Evolutionary conservation across 2,888 invertebrate species (phyloP).

Genomic region (Flabesymbios commensalis): DNA sequence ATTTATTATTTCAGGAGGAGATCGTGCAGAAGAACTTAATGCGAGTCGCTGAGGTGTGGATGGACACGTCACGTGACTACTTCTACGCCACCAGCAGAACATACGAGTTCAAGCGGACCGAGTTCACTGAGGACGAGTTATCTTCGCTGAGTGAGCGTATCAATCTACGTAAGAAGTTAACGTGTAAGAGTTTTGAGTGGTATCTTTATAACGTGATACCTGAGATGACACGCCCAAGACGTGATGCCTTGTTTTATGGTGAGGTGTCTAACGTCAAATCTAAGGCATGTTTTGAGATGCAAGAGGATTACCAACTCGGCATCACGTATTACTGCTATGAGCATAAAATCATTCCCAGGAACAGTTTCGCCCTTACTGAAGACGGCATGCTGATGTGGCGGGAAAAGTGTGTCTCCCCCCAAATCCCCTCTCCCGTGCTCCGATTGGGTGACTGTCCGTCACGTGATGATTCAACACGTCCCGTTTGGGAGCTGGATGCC

Average conservation of each 20-base stretch:
- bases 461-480: slow-evolving; percentile 21
- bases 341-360: slow-evolving; percentile 39
- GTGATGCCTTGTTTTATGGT: slow-evolving; percentile 34
- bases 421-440: slow-evolving; percentile 23
- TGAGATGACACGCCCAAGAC: slow-evolving; percentile 65
- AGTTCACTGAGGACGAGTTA: slow-evolving; percentile 25
- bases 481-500: slow-evolving; percentile 27
- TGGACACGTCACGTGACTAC: slow-evolving; percentile 36
- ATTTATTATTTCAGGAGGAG: too few relatives aligned
- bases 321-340: slow-evolving; percentile 38
- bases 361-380: slow-evolving; percentile 30
- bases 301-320: slow-evolving; percentile 31
- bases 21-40: slow-evolving; percentile 40
- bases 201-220: slow-evolving; percentile 29
- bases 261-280: slow-evolving; percentile 37
- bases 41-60: slow-evolving; percentile 40
- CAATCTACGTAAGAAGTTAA: slow-evolving; percentile 76
- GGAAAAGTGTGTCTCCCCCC: slow-evolving; percentile 31
- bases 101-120: slow-evolving; percentile 32
- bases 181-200: slow-evolving; percentile 89
- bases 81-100: slow-evolving; percentile 35
- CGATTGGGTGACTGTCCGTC: slow-evolving; percentile 31
- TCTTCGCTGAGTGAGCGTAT: slow-evolving; percentile 63
- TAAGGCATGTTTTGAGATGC: slow-evolving; percentile 38
- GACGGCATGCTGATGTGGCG: slow-evolving; percentile 28